A percentile compares a stretch with the other conserved stretches of the same genome.
These are phyloP conservation scores for Lanius collurio DNA, from an alignment of 2,113 vertebrate species.

Conservation along the genomic window DNA sequence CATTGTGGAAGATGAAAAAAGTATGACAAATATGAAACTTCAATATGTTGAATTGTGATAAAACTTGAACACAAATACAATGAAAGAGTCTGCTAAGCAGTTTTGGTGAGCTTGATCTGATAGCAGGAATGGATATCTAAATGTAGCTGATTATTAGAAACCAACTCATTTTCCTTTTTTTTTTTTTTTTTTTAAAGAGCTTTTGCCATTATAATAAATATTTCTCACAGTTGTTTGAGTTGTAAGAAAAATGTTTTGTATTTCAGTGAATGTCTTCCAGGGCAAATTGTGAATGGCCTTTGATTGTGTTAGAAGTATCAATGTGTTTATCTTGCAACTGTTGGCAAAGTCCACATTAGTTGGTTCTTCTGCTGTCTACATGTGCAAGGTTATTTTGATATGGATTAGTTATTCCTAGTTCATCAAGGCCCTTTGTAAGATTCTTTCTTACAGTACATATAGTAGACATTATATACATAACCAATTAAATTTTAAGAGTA, in stretches of 20 bases:
- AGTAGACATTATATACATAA: neutral
- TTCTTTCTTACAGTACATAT: neutral
- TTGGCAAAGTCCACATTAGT: constrained; percentile 1
- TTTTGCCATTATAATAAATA: constrained; percentile 25
- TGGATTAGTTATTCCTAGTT: neutral
- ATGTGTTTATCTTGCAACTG: neutral
- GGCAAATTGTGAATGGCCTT: constrained; percentile 7
- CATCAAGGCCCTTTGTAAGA: neutral
- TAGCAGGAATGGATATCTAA: neutral
- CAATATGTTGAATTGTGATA: neutral
- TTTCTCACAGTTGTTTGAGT: neutral
- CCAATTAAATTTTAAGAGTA: neutral
- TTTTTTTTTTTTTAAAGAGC: neutral
- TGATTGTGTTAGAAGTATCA: constrained; percentile 2
- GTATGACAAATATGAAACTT: neutral
- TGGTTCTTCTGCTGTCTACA: neutral
- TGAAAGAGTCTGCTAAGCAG: neutral
- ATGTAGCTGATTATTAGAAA: constrained; percentile 25
- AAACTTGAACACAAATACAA: neutral
- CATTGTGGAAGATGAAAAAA: neutral
- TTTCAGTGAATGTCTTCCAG: constrained; percentile 8
- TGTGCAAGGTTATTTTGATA: neutral
- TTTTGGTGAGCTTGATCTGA: neutral
- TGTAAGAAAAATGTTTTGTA: constrained; percentile 5
- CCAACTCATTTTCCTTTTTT: neutral